These are phyloP conservation scores for Anoplopoma fimbria DNA, from an alignment of 2,113 vertebrate genomes.

Conservation along the genomic window DNA sequence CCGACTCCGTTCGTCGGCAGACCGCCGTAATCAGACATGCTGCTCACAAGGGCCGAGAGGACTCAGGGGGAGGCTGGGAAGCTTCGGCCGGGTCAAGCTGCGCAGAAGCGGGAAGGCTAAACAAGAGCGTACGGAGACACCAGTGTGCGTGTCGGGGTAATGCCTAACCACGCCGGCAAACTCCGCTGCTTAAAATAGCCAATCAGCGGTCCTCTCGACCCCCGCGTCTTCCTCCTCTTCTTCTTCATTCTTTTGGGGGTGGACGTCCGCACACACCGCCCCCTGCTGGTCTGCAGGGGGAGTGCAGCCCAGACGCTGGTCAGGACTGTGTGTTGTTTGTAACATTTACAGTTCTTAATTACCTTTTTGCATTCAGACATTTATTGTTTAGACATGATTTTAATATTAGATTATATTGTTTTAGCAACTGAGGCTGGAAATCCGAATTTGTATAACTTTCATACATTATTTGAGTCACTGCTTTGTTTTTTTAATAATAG, in stretches of 20 bases:
- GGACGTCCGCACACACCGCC: constrained; percentile 6
- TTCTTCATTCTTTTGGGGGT: background rate
- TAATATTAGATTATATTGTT: background rate
- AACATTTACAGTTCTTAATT: background rate
- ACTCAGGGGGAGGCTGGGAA: constrained; percentile 52
- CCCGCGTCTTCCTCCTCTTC: constrained; percentile 32
- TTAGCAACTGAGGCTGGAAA: background rate
- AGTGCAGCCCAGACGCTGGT: too few species aligned
- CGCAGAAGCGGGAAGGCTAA: constrained; percentile 85
- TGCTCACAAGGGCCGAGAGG: constrained; percentile 60
- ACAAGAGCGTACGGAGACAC: constrained; percentile 59
- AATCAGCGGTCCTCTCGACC: constrained; percentile 59
- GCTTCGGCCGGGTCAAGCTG: constrained; percentile 75
- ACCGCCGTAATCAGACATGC: constrained; percentile 86
- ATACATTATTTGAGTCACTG: background rate
- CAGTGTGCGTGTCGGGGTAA: constrained; percentile 35
- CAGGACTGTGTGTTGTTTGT: background rate
- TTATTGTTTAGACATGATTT: background rate
- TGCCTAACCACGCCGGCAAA: constrained; percentile 71
- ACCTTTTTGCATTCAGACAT: background rate
- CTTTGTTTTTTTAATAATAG: background rate
- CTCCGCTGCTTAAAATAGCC: constrained; percentile 63
- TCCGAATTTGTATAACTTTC: background rate
- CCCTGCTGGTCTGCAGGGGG: constrained; percentile 20
- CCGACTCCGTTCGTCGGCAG: constrained; percentile 83